phyloP scores from a whole-genome alignment of 2,888 invertebrate genomes.

The Ichneumoninae sp. region DNA sequence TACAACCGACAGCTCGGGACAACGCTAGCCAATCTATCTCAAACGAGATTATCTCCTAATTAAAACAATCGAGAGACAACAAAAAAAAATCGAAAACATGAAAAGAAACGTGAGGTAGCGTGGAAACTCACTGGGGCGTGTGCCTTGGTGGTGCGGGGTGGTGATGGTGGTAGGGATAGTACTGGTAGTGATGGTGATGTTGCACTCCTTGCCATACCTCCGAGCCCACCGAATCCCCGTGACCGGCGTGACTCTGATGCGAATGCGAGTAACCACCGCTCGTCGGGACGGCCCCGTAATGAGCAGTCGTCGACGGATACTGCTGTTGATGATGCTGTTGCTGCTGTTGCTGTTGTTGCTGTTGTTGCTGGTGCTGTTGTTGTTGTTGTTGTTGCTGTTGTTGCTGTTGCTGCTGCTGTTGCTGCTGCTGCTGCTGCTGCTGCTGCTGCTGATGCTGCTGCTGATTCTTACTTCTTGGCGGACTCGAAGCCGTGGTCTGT shows the following conservation, averaged over 20 bases:
- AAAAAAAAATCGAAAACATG: constrained; percentile 19
- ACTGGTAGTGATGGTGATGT: constrained; percentile 88
- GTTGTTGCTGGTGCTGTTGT: constrained; percentile 71
- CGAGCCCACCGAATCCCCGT: constrained; percentile 85
- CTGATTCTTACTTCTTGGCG: constrained; percentile 77
- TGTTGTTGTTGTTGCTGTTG: constrained; percentile 75
- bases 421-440: constrained; percentile 77
- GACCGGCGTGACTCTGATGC: constrained; percentile 80
- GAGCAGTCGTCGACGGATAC: constrained; percentile 80
- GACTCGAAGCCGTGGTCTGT: constrained; percentile 80
- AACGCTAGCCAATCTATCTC: not conserved
- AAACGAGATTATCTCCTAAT: not conserved
- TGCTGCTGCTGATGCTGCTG: constrained; percentile 80
- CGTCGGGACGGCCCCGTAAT: constrained; percentile 75
- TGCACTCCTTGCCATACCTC: constrained; percentile 87
- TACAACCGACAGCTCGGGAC: not conserved
- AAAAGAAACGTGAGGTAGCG: constrained; percentile 81
- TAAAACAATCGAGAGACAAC: not conserved
- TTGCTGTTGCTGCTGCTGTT: constrained; percentile 78
- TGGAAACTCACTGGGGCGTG: constrained; percentile 87
- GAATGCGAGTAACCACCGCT: constrained; percentile 80
- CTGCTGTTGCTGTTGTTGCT: constrained; percentile 79
- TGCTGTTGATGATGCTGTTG: constrained; percentile 79
- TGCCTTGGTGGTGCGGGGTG: constrained; percentile 85
- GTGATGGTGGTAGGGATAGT: constrained; percentile 88